Percentiles rank a stretch among this genome's conserved stretches.
Evolutionary conservation across 1,140 invertebrate genomes (phyloP).

Genomic region (Parapsyche elsis): DNA sequence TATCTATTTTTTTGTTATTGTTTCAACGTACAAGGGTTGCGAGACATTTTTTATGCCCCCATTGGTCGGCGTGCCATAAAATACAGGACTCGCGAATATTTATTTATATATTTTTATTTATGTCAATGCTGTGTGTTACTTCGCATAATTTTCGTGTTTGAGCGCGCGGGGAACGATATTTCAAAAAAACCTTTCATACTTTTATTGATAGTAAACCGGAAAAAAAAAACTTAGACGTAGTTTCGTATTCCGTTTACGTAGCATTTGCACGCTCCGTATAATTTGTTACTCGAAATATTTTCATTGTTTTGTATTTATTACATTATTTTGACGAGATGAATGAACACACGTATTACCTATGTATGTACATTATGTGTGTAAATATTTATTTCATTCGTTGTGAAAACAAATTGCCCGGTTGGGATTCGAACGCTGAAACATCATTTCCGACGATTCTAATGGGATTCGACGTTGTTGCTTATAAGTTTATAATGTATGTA

Average conservation of each 20-base stretch:
- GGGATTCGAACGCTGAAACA: not conserved
- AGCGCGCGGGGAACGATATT: no score
- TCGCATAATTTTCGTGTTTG: no score
- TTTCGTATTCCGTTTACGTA: not conserved
- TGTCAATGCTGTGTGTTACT: no score
- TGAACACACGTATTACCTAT: not conserved
- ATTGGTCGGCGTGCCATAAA: no score
- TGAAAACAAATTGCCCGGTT: slow-evolving; percentile 3
- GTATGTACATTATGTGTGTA: not conserved
- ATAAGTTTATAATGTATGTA: not conserved
- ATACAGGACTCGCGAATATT: no score
- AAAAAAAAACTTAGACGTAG: not conserved
- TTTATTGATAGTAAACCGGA: no score
- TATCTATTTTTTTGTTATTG: no score
- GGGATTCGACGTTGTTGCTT: slow-evolving; percentile 10
- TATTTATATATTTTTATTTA: no score
- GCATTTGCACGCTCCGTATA: not conserved
- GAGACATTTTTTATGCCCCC: no score
- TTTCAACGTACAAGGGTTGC: no score
- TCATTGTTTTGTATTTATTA: not conserved
- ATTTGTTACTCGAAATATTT: not conserved
- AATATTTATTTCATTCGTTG: not conserved
- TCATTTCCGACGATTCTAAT: slow-evolving; percentile 7
- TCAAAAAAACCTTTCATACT: no score
- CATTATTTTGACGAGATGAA: not conserved